Evolutionary conservation across 2,113 vertebrate species (phyloP).

Genomic region (Ibidorhyncha struthersii): DNA sequence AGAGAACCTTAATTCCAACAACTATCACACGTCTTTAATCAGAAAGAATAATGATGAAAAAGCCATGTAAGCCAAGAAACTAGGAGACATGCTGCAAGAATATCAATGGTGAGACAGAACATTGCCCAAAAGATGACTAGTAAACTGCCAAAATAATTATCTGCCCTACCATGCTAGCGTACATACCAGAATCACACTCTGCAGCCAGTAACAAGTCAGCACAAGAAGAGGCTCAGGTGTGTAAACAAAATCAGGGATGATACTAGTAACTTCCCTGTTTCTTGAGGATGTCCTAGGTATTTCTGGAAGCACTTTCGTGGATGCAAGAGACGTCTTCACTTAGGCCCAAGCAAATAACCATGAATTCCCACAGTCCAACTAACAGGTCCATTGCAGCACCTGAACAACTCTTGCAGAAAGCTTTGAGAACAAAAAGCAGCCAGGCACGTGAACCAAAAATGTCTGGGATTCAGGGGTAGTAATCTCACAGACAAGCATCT

Average conservation of each 20-base stretch:
- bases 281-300: background rate
- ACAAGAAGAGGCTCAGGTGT: background rate
- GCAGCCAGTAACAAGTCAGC: background rate
- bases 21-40: background rate
- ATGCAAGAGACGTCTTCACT: background rate
- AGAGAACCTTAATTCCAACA: background rate
- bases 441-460: background rate
- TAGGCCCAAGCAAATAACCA: background rate
- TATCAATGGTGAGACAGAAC: background rate
- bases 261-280: background rate
- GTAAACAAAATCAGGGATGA: background rate
- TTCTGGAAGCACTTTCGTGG: background rate
- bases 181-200: background rate
- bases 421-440: background rate
- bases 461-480: background rate
- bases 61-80: background rate
- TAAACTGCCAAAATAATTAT: background rate
- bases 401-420: background rate
- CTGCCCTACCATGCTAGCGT: too few relatives aligned
- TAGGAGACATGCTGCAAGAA: background rate
- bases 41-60: background rate
- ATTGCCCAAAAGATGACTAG: background rate
- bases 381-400: background rate
- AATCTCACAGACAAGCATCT: background rate
- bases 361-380: background rate